Evolutionary conservation across 1,140 invertebrate genomes (phyloP), one percentile per base, ranked within the genome.

Genomic region (Belonocnema kinseyi): DNA sequence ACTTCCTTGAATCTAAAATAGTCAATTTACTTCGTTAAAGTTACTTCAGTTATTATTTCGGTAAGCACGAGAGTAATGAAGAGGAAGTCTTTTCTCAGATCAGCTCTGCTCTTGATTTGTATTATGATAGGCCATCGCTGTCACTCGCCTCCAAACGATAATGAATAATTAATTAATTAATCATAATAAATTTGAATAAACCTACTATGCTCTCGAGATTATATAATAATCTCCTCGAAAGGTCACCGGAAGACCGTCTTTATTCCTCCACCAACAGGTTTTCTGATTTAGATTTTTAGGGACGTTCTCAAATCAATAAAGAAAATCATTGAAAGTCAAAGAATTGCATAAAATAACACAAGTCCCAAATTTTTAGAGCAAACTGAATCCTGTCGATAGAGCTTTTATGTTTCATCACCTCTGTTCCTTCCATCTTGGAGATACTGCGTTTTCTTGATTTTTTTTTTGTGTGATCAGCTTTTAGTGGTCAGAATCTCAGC

Each of bases 171-270:
- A 56, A 56, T 56, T 7, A 10, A 19, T 21, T 56, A 3, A 46
- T 46, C 4, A 46, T 46, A 46, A 46, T 46, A 5, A 46, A 46
- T 46, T 46, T 11, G 40, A 46, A 46, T 46, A 10, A 46, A 46
- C 40, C 40, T 46, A 46, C 40, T 6, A 46, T 46, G 40, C 40
- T 66, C 26, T 66, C 58, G 26, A 66, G 11, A 66, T 66, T 66
- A 66, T 12, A 26, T 14, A 2, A 8, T 40, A 33, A 66, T 40
- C 40, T 66, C 40, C 13, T n/a, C 61, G 61, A 66, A 40, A 66
- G 61, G 61, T 66, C 61, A 66, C 61, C 33, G 61, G 61, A 66
- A 66, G 61, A 66, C 26, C 61, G 26, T 66, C 16, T 66, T 61
- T 13, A 61, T 61, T 16, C 8, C 40, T n/a, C 40, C 58, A 26